Base-by-base conservation (phyloP, 2,113 vertebrate species). In the Nansenia antarctica region DNA sequence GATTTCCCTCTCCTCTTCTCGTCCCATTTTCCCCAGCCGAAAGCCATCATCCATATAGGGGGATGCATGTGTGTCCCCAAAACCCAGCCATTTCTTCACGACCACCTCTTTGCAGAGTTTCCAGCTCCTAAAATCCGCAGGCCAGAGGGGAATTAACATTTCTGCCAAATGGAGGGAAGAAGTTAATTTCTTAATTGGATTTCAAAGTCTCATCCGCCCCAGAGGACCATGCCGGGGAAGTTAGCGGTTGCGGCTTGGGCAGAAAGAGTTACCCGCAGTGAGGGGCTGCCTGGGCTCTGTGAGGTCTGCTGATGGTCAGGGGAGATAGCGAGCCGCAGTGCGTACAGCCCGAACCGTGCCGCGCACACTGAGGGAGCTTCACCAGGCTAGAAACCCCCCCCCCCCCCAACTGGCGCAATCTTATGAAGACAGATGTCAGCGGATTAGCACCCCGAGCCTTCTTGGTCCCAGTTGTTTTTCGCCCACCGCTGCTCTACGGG, bases 171-270 rank as follows among this genome's bases (percentile, higher is more conserved):
- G 4, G 35, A 72, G 83, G 81, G 73, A 87, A 77, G 65, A 67
- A 73, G 70, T 81, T 80, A 77, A 86, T 87, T 85, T 86, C 71
- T 73, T 88, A 84, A 87, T 84, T 86, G 74, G 67, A 74, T 78
- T 85, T 86, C 79, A 82, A 86, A 85, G 76, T 76, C 77, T 30
- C 76, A 64, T 72, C 49, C 39, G 78, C 52, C 73, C 62, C 26
- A 65, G 72, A 78, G 78, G 74, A 80, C 72, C 79, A 74, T 85
- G 69, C 20, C 55, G 39, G 57, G 86, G 85, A 88, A 87, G 74
- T 90, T 63, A 53, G 82, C 22, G 80, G 85, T 86, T 83, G 69
- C 79, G 82, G 79, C 67, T 77, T 74, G 66, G 63, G 74, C 62
- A 75, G 77, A 78, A 77, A 39, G 22, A 76, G 45, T 24, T 69